Evolutionary conservation across 2,113 vertebrate genomes (phyloP), one percentile per base, ranked within the genome.

Genomic region (Craseonycteris thonglongyai): DNA sequence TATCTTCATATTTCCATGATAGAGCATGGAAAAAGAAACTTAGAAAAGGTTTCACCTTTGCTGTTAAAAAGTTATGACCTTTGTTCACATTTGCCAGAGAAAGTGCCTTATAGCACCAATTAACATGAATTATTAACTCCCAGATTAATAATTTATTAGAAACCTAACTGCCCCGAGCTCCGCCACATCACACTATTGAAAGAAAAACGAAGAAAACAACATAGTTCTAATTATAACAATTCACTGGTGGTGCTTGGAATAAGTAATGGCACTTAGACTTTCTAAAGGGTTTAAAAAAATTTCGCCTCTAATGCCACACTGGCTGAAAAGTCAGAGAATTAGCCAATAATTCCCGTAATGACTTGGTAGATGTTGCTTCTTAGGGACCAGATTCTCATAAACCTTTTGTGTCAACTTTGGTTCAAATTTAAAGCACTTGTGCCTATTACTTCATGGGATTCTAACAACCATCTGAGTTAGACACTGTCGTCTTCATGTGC

Each of bases 91-190:
- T 98, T 98, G 98, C 98, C 98, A 98, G 98, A 91, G 98, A 98
- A 98, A 98, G 98, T 99, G 99, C 99, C 99, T 99, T 98, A 98
- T 98, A 98, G 98, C 99, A 99, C 98, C 99, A 99, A 99, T 99
- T 99, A 99, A 98, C 98, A 99, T 99, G 98, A 99, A 99, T 99
- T 99, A 99, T 99, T 99, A 99, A 99, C 97, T 97, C 96, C 95
- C 0, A 92, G 94, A 99, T 99, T 98, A 99, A 99, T 99, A 99
- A 99, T 99, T 99, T 98, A 99, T 99, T 99, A 99, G 98, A 94
- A 97, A 96, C 85, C 97, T 98, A 98, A 99, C 99, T 99, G 98
- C 98, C 98, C 96, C 97, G 28, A 97, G 98, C 98, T 97, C 97
- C 98, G 97, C 97, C 95, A 98, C 98, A 98, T 98, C 98, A 97